Base-by-base conservation (phyloP, 2,113 vertebrate species). In the Budorcas taxicolor region DNA sequence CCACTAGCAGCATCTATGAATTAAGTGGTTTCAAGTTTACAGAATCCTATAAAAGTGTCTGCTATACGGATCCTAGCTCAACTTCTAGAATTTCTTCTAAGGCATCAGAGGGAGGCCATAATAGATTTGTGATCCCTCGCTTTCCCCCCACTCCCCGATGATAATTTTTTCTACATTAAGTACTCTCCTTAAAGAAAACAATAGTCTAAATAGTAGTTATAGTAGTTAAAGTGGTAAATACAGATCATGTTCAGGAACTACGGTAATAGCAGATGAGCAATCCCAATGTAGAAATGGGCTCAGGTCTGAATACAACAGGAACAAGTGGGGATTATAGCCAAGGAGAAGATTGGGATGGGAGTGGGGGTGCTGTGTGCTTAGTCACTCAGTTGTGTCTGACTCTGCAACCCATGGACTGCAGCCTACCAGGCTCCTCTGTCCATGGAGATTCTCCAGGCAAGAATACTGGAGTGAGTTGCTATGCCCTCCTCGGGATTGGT, bases 361-460 rank as follows among this genome's bases (percentile, higher is more conserved):
- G 4, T 33, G 16, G 12, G 11, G 10, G 64, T 71, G 19, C n/a
- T 64, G 15, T 64, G 31, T 64, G 62, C 62, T n/a, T n/a, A 64
- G 62, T 64, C 0, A 0, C 62, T 64, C 31, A 17, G 15, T n/a
- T n/a, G 33, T 64, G 33, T n/a, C 62, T 1, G 0, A n/a, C 33
- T 9, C 62, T n/a, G 16, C 7, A 4, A 17, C 33, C 3, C 31
- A n/a, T n/a, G 62, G 62, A 64, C 16, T n/a, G 15, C 62, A 64
- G 62, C 33, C 16, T 64, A n/a, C 33, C 33, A 64, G 62, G 33
- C 62, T n/a, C 15, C 62, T 64, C 16, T 64, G 4, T 19, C 62
- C 62, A n/a, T 2, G 7, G 33, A 33, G 15, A 9, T 64, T 64
- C 62, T 64, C 33, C 62, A 64, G 16, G 15, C 33, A 64, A n/a